phyloP scores from a whole-genome alignment of 2,113 vertebrate genomes.

The Pachycephala philippinensis region DNA sequence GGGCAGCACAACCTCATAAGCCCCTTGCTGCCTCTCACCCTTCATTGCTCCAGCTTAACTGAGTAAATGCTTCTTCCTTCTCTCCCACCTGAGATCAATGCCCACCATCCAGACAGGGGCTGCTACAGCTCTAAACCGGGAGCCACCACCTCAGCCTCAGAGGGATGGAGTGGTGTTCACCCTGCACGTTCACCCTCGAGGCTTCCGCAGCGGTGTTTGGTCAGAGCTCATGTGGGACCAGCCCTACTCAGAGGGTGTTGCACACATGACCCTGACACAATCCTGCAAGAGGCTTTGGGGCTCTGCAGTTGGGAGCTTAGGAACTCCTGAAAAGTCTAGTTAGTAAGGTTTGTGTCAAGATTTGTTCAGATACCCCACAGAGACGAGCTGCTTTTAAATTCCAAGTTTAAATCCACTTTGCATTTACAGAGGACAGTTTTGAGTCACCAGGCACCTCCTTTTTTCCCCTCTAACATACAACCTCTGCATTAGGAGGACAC shows the following conservation, averaged over 20 bases:
- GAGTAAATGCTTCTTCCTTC: background rate
- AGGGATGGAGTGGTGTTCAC: background rate
- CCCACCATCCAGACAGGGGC: background rate
- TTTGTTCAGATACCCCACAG: background rate
- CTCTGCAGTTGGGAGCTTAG: background rate
- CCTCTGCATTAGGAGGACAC: background rate
- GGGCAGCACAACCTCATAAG: background rate
- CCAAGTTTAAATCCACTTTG: background rate
- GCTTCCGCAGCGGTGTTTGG: fast-evolving
- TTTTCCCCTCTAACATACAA: background rate
- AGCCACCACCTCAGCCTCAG: background rate
- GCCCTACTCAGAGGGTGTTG: background rate
- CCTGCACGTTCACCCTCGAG: background rate
- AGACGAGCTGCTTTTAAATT: background rate
- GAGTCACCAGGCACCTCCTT: background rate
- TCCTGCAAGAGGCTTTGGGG: background rate
- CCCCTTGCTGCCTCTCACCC: background rate
- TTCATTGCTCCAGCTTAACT: background rate
- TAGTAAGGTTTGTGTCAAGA: background rate
- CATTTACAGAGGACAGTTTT: background rate
- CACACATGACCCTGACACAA: background rate
- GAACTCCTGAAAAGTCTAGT: background rate
- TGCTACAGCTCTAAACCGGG: background rate
- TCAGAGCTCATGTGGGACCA: background rate
- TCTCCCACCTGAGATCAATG: background rate